Evolutionary conservation across 2,113 vertebrate species (phyloP), one percentile per base, ranked within the genome.

Genomic region (Entelurus aequoreus): DNA sequence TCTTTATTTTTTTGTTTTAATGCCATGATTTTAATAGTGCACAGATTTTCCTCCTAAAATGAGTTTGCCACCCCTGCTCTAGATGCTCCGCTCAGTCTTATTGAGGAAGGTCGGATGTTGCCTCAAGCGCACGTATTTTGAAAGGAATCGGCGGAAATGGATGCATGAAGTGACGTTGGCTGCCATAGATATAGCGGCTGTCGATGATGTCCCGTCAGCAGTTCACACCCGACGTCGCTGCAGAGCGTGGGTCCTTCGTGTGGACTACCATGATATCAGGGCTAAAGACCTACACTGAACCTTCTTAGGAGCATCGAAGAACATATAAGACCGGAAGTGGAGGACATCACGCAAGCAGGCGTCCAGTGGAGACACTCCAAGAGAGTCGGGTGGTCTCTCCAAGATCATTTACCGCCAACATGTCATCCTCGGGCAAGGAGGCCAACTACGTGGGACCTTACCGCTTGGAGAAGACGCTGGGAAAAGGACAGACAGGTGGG

Each of bases 401-500:
- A 37, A 67, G 28, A 62, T 60, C 55, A 5, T 2, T 35, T 36
- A 69, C 59, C 49, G 28, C 54, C 61, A 72, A 58, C 8, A 79
- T 79, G 83, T 80, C 95, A 88, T 93, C 94, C 72, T 92, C 94
- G 84, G 94, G 90, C 72, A 98, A 96, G 85, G 94, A 97, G 90
- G 55, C 77, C 89, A 94, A 96, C 89, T 99, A 98, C 90, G 96
- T 98, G 90, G 96, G 96, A 93, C 96, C 96, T 77, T 99, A 99
- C 87, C 94, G 96, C 75, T 87, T 98, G 92, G 96, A 99, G 91
- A 99, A 99, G 92, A 99, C 96, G 84, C 92, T 99, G 85, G 96
- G 96, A 78, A 99, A 98, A 91, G 96, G 96, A 90, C 96, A 99
- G 94, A 99, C 96, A 96, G 96, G 96, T 99, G 78, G 84, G 94